Evolutionary conservation across 2,888 invertebrate genomes (phyloP).

Genomic region (Lepidocyrtinus sp.): DNA sequence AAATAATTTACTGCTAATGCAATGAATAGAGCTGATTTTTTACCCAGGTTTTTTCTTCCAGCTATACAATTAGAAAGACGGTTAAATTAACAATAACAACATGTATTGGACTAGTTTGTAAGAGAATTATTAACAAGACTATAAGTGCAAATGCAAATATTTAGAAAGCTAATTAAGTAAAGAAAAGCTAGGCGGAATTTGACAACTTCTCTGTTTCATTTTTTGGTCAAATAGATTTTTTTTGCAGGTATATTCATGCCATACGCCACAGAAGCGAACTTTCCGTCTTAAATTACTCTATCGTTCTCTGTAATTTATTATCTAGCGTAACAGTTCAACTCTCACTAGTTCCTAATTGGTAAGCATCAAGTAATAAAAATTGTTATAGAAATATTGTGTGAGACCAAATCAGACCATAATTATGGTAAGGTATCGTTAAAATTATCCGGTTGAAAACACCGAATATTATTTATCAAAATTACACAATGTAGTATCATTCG

Average conservation of each 20-base stretch:
- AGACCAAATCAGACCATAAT: conserved; percentile 56
- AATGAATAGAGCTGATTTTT: conserved; percentile 5
- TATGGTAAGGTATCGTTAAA: conserved; percentile 27
- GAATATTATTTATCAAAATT: not conserved
- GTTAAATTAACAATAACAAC: conserved; percentile 24
- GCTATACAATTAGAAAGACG: conserved; percentile 4
- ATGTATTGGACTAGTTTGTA: conserved; percentile 54
- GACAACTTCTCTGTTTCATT: too few species aligned
- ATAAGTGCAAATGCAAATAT: conserved; percentile 5
- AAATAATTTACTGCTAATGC: conserved; percentile 6
- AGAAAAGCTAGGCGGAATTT: too few species aligned
- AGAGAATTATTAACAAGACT: conserved; percentile 55
- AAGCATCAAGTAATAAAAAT: not conserved
- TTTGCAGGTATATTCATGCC: too few species aligned
- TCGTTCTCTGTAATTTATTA: too few species aligned
- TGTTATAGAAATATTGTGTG: not conserved
- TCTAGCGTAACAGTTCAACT: too few species aligned
- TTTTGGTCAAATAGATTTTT: too few species aligned
- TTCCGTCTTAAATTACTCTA: too few species aligned
- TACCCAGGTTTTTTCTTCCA: conserved; percentile 13
- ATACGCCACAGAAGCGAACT: too few species aligned
- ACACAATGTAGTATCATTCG: too few species aligned
- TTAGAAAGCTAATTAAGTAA: conserved; percentile 9
- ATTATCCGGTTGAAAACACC: not conserved
- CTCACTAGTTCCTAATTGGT: not conserved